phyloP scores from a whole-genome alignment of 2,797 vertebrate species.

The Neopelma chrysocephalum region DNA sequence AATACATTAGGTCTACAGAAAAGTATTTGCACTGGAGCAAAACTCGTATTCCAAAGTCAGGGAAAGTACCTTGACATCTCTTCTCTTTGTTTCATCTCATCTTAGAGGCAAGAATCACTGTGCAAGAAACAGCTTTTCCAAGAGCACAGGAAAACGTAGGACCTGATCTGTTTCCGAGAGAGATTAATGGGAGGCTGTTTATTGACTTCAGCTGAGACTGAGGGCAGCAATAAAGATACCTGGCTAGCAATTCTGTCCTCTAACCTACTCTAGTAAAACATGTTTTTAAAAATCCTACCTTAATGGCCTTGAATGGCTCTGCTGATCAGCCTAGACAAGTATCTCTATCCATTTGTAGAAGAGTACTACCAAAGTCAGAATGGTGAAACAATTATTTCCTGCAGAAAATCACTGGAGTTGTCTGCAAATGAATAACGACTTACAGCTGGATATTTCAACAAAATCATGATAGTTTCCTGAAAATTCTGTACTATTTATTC shows the following conservation, averaged over 20 bases:
- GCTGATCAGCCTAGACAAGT: not conserved
- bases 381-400: not conserved
- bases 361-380: not conserved
- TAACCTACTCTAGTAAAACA: not conserved
- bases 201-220: not conserved
- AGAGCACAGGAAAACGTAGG: not conserved
- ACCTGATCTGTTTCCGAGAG: not conserved
- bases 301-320: not conserved
- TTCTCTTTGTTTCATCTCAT: not conserved
- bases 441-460: not conserved
- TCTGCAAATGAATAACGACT: not conserved
- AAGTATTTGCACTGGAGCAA: not conserved
- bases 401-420: not conserved
- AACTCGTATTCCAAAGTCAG: not conserved
- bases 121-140: not conserved
- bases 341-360: not conserved
- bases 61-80: not conserved
- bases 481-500: not conserved
- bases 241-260: not conserved
- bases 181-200: not conserved
- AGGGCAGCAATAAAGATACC: not conserved
- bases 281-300: not conserved
- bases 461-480: not conserved
- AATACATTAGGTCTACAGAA: not conserved
- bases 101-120: not conserved